Conservation (phyloP, 2,113 vertebrate species). For the Dasyprocta punctata region DNA sequence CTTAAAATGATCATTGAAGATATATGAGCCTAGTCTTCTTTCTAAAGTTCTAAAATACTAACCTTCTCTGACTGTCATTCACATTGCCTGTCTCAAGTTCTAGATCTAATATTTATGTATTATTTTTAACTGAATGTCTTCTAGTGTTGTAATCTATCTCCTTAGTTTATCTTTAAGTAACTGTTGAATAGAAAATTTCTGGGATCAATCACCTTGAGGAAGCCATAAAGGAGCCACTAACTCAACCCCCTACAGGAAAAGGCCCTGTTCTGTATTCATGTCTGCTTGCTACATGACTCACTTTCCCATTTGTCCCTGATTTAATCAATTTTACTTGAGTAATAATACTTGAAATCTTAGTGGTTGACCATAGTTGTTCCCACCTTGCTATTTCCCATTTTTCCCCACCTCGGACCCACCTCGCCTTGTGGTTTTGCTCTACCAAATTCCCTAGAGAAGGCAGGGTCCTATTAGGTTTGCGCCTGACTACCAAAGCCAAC, state of each 20-base stretch:
- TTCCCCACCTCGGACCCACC: too few relatives aligned
- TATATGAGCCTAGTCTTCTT: background rate
- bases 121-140: background rate
- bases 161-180: background rate
- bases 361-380: too few relatives aligned
- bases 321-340: too few relatives aligned
- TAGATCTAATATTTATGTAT: background rate
- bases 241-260: too few relatives aligned
- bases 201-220: background rate
- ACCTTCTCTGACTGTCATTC: background rate
- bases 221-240: too few relatives aligned
- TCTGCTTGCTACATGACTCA: too few relatives aligned
- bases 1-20: background rate
- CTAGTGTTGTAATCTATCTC: background rate
- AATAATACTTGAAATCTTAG: too few relatives aligned
- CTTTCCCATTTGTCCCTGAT: too few relatives aligned
- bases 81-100: background rate
- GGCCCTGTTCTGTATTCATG: too few relatives aligned
- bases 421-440: too few relatives aligned
- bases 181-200: background rate
- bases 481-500: constrained; percentile 69
- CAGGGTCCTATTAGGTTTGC: constrained; percentile 62
- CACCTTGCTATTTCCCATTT: too few relatives aligned
- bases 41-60: background rate
- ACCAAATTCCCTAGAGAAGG: too few relatives aligned